phyloP scores from a whole-genome alignment of 2,797 vertebrate species.

The Myripristis jacobus region DNA sequence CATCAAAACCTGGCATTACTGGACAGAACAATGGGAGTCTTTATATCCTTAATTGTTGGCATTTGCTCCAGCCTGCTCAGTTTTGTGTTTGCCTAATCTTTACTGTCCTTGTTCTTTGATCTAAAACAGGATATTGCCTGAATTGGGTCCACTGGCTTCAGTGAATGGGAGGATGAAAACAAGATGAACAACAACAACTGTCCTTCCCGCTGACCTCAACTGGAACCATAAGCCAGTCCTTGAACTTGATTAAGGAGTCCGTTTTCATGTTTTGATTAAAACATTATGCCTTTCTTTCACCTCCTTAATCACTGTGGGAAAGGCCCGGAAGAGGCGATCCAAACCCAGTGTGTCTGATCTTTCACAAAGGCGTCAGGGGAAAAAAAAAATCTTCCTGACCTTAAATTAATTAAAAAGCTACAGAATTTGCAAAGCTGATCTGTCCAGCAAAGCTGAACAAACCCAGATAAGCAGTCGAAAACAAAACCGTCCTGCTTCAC shows the following conservation, averaged over 20 bases:
- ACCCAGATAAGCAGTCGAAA: conserved; percentile 56
- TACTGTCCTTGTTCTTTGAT: not conserved
- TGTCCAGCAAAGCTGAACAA: conserved; percentile 22
- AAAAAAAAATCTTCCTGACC: conserved; percentile 17
- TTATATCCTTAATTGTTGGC: conserved; percentile 2
- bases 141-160: conserved; percentile 3
- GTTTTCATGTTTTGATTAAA: conserved; percentile 25
- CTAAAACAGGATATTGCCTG: conserved; percentile 25
- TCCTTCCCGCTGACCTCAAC: conserved; percentile 26
- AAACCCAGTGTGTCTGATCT: not conserved
- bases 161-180: conserved; percentile 39
- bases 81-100: conserved; percentile 16
- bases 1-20: not conserved
- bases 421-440: not conserved
- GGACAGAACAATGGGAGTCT: conserved; percentile 6
- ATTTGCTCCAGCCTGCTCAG: not conserved
- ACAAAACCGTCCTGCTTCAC: conserved; percentile 17
- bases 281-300: not conserved
- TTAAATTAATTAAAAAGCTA: not conserved
- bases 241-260: conserved; percentile 5
- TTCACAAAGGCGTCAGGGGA: not conserved
- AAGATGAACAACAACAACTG: conserved; percentile 19
- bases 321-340: not conserved
- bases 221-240: not conserved
- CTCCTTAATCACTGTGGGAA: conserved; percentile 2